Evolutionary conservation across 2,113 vertebrate genomes (phyloP), one percentile per base, ranked within the genome.

Genomic region (Phyllopteryx taeniolatus): DNA sequence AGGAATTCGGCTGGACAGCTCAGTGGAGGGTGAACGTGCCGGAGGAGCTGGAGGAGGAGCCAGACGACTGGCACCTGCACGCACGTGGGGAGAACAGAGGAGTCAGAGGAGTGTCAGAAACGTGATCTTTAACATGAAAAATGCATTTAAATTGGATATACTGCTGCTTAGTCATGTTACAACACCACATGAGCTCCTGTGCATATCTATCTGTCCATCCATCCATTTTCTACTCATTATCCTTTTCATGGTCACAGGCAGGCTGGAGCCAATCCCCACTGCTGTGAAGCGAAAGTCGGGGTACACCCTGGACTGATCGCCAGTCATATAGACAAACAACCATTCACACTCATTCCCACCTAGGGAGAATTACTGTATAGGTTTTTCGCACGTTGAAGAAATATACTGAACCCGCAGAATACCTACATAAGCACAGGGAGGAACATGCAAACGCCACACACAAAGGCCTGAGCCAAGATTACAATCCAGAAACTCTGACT

Each of bases 1-100:
- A 68, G 88, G 79, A 86, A 91, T 90, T 88, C 94, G 95, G 90
- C 90, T 93, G 0, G 96, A 94, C 42, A 98, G 91, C 79, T 98
- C 98, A 0, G 98, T 99, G 46, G 90, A 90, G 64, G 98, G 94
- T 12, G 96, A 98, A 27, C 98, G 94, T 19, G 94, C 90, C 1
- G 98, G 97, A 13, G 97, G 97, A 56, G 91, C 94, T 0, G 98
- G 98, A 27, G 97, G 97, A 54, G 94, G 92, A 73, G 92, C 94
- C 68, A 95, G 81, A 73, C 95, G 94, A 14, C 91, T 92, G 20
- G 87, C 90, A 81, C 92, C 83, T 0, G 88, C 66, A 72, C 15
- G 27, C 19, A 59, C 22, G 22, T 35, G 75, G 11, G 59, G 61
- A 63, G 71, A 31, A 68, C 1, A 17, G 70, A 67, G 20, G 53